Percentiles rank a stretch among this genome's conserved stretches.
phyloP scores from a whole-genome alignment of 2,113 vertebrate species.

The Corythornis vintsioides region DNA sequence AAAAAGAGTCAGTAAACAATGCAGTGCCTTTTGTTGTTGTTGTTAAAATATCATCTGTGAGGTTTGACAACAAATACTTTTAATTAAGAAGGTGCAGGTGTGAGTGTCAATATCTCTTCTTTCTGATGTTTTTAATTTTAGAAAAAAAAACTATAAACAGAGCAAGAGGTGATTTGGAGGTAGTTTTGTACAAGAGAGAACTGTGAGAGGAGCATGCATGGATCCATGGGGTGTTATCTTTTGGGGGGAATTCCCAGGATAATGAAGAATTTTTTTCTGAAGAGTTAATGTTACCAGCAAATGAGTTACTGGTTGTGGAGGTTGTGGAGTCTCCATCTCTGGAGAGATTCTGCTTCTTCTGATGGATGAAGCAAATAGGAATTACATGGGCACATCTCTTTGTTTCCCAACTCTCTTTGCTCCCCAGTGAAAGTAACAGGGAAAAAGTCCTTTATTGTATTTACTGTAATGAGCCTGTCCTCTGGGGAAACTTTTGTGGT shows the following conservation, averaged over 20 bases:
- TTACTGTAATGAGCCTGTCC: background rate
- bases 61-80: background rate
- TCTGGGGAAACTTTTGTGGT: background rate
- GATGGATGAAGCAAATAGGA: background rate
- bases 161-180: background rate
- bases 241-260: background rate
- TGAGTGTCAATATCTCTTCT: background rate
- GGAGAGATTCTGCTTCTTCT: background rate
- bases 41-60: background rate
- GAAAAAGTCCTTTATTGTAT: background rate
- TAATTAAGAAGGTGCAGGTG: constrained; percentile 27
- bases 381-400: background rate
- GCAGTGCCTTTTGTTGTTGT: background rate
- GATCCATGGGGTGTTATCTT: background rate
- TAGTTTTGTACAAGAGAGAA: background rate
- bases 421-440: background rate
- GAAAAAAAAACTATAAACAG: background rate
- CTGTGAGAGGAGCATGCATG: background rate
- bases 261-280: background rate
- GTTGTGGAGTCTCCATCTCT: no score
- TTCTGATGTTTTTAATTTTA: background rate
- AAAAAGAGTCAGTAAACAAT: background rate
- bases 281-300: background rate
- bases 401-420: background rate
- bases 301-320: background rate